A percentile compares a stretch with the other conserved stretches of the same genome.
phyloP scores from a whole-genome alignment of 2,797 vertebrate species.

The Anguilla marmorata region DNA sequence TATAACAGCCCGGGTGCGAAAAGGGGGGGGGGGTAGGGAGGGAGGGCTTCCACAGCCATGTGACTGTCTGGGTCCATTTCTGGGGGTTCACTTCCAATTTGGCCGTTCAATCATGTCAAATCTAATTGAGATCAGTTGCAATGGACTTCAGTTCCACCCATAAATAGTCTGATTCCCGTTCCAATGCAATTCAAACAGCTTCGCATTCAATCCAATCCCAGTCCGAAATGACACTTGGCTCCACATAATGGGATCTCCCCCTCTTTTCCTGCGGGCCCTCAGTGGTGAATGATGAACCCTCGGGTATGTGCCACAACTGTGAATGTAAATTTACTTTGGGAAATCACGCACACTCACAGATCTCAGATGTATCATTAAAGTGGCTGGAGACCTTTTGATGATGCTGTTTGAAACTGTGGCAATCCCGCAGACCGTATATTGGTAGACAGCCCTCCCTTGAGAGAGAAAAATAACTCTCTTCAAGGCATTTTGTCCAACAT shows the following conservation, averaged over 20 bases:
- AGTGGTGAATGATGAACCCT: constrained; percentile 54
- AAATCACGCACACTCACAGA: constrained; percentile 49
- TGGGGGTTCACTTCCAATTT: constrained; percentile 52
- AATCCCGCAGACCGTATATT: background rate
- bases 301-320: constrained; percentile 58
- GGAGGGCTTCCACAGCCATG: constrained; percentile 35
- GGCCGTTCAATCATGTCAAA: constrained; percentile 57
- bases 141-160: constrained; percentile 52
- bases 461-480: background rate
- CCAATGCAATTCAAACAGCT: constrained; percentile 61
- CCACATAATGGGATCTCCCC: constrained; percentile 50
- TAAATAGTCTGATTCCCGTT: constrained; percentile 62
- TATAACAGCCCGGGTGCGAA: constrained; percentile 42
- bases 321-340: constrained; percentile 67
- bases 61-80: constrained; percentile 57
- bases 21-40: constrained; percentile 51
- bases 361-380: constrained; percentile 14
- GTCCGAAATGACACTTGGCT: constrained; percentile 31
- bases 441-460: background rate
- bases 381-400: background rate
- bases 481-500: background rate
- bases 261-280: constrained; percentile 32
- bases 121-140: constrained; percentile 57
- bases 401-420: background rate
- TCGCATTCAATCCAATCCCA: constrained; percentile 59